Evolutionary conservation across 2,888 invertebrate genomes (phyloP).

Genomic region (Heliconius charithonia): DNA sequence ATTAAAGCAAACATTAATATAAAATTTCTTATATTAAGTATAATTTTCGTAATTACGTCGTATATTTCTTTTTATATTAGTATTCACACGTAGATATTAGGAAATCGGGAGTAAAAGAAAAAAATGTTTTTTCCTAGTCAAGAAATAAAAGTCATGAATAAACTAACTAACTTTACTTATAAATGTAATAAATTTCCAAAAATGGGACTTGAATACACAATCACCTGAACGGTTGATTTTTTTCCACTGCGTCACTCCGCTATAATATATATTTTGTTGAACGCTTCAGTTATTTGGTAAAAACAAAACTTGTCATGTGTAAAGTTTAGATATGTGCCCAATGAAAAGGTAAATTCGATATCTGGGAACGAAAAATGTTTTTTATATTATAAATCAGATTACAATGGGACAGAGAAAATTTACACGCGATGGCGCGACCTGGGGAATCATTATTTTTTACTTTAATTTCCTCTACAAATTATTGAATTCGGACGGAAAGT

Average conservation of each 20-base stretch:
- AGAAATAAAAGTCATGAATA: neutral
- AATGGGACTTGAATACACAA: neutral
- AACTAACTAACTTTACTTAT: too few relatives aligned
- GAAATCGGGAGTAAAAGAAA: too few relatives aligned
- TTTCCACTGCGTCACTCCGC: neutral
- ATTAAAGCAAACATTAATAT: too few relatives aligned
- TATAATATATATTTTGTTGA: neutral
- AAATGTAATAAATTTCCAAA: neutral
- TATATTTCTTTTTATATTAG: too few relatives aligned
- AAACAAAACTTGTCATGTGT: conserved; percentile 12
- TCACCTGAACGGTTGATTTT: neutral
- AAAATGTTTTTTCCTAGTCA: too few relatives aligned
- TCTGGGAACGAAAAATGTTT: neutral
- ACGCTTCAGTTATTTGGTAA: neutral
- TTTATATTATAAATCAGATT: neutral
- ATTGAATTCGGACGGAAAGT: too few relatives aligned
- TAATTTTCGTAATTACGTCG: too few relatives aligned
- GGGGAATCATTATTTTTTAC: neutral
- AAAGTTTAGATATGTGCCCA: conserved; percentile 9
- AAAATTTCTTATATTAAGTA: too few relatives aligned
- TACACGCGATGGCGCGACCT: neutral
- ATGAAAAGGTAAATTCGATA: neutral
- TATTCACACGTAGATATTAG: too few relatives aligned
- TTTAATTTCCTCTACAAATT: too few relatives aligned
- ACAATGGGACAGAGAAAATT: neutral